phyloP scores from a whole-genome alignment of 2,113 vertebrate genomes.

The Oncorhynchus gorbuscha region DNA sequence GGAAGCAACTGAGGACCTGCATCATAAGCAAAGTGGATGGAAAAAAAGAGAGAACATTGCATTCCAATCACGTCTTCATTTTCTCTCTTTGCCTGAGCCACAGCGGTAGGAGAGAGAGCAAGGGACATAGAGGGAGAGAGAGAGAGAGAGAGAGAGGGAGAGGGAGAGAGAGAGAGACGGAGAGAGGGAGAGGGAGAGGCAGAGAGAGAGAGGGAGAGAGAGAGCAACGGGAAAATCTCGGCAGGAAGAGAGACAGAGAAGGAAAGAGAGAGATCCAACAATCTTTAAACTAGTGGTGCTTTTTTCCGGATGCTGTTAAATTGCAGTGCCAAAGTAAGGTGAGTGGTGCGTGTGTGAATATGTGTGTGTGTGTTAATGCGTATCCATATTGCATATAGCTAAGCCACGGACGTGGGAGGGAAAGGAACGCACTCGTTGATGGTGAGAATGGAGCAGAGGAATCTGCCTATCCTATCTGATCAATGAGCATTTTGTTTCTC shows the following conservation, averaged over 20 bases:
- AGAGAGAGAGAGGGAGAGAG: too few relatives aligned
- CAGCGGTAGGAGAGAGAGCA: conserved; percentile 47
- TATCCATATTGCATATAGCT: conserved; percentile 31
- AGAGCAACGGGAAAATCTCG: too few relatives aligned
- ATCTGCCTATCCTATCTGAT: conserved; percentile 37
- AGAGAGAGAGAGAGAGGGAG: too few relatives aligned
- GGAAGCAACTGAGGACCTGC: conserved; percentile 78
- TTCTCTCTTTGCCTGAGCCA: conserved; percentile 52
- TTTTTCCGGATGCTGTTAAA: conserved; percentile 77
- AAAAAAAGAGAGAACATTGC: conserved; percentile 72
- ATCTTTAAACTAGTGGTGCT: conserved; percentile 76
- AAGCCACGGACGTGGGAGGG: conserved; percentile 43
- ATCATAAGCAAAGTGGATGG: conserved; percentile 83
- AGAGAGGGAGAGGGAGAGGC: too few relatives aligned
- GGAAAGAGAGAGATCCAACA: conserved; percentile 60
- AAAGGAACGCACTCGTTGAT: conserved; percentile 17
- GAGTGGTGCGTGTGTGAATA: conserved; percentile 72
- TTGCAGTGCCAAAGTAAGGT: conserved; percentile 81
- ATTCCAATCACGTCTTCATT: conserved; percentile 90
- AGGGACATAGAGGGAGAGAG: too few relatives aligned
- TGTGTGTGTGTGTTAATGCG: not conserved
- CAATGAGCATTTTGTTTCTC: conserved; percentile 40
- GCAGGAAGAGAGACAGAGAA: not conserved
- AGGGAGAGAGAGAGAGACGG: too few relatives aligned
- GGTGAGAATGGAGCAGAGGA: conserved; percentile 28